Evolutionary conservation across 2,113 vertebrate species (phyloP), one percentile per base, ranked within the genome.

Genomic region (Prionailurus bengalensis): DNA sequence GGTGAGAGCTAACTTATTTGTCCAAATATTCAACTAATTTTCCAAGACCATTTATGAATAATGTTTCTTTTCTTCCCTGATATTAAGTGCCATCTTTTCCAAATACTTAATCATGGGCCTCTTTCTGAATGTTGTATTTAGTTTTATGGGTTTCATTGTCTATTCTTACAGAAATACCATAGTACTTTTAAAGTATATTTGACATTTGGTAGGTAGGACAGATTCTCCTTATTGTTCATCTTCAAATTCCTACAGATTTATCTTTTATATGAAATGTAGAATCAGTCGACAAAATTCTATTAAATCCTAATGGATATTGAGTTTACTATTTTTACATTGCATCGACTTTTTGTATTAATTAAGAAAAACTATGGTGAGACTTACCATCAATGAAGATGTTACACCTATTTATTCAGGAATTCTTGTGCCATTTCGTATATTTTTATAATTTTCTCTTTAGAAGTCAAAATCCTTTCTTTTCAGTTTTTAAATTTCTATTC

Each of bases 401-500:
- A 29, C 36, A 25, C 23, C 4, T 74, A 63, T 79, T 95, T 79
- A 74, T 94, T 17, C 7, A 53, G n/a, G 16, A 84, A 4, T 92
- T 25, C 53, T 83, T 63, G 63, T 31, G 5, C 29, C 27, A 78
- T 25, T 83, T 7, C 27, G 14, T 81, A 29, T 55, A 29, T 11
- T 73, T 82, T 42, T 87, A 39, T 45, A 45, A 42, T 79, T 79
- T 92, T 92, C 66, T 74, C 31, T 53, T 89, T 84, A 95, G 42
- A 89, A 36, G 39, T 71, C 31, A 71, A 70, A 42, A 71, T 53
- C 45, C 45, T 9, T n/a, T 29, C 16, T 36, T 70, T 76, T 45
- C 25, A 25, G 36, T 63, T 70, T 79, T 68, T 23, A 68, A 95
- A 33, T 23, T 5, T 39, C 33, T 80, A 14, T 82, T 61, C 16